phyloP scores from a whole-genome alignment of 2,888 invertebrate species.

The Parthenolecanium corni region DNA sequence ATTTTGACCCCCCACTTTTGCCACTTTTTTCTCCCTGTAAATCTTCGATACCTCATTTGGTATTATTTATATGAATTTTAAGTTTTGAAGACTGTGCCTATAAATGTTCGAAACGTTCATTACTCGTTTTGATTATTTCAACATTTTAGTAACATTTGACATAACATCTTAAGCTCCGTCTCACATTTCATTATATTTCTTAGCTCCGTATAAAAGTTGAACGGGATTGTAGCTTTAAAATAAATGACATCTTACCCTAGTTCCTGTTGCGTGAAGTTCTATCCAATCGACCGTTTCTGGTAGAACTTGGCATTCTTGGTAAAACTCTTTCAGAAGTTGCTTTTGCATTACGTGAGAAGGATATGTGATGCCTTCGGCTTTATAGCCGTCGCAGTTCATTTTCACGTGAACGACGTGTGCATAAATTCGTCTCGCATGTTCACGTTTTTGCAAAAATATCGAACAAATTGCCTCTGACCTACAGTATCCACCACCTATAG shows the following conservation, averaged over 20 bases:
- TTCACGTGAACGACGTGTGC: slow-evolving; percentile 3
- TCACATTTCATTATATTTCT: too few species aligned
- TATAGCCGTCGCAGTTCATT: slow-evolving; percentile 19
- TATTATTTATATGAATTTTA: too few species aligned
- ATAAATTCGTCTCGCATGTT: slow-evolving; percentile 15
- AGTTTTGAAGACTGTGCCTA: too few species aligned
- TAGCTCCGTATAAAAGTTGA: too few species aligned
- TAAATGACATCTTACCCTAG: slow-evolving; percentile 5
- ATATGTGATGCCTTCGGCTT: slow-evolving; percentile 19
- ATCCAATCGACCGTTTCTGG: slow-evolving; percentile 6
- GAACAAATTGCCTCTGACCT: slow-evolving; percentile 11
- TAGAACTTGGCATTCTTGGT: slow-evolving; percentile 8
- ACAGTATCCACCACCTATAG: slow-evolving; percentile 12
- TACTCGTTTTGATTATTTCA: too few species aligned
- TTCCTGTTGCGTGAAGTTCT: slow-evolving; percentile 23
- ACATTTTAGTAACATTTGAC: too few species aligned
- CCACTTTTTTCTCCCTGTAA: too few species aligned
- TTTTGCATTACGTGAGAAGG: slow-evolving; percentile 15
- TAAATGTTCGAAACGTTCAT: too few species aligned
- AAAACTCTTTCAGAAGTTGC: slow-evolving; percentile 14
- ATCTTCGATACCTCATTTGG: too few species aligned
- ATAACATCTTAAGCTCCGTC: too few species aligned
- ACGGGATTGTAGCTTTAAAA: too few species aligned
- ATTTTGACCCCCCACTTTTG: too few species aligned
- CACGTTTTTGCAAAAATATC: slow-evolving; percentile 11